Conservation (phyloP, 2,797 vertebrate species). For the Enteromius fasciolatus region DNA sequence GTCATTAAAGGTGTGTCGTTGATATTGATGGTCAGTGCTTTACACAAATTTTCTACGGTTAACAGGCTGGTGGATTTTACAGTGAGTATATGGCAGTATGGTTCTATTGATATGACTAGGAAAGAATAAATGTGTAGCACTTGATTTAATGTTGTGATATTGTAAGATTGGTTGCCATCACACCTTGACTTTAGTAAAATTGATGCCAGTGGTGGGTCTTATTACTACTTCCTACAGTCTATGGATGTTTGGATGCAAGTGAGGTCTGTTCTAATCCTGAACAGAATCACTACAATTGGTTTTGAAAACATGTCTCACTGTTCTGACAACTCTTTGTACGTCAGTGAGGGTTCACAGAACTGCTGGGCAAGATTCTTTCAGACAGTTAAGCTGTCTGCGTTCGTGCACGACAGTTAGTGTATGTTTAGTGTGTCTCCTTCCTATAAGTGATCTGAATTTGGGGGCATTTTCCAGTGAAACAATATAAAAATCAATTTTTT, state of each 20-base stretch:
- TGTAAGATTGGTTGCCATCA: background rate
- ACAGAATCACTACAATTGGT: conserved; percentile 32
- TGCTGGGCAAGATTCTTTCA: conserved; percentile 34
- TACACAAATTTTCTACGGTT: background rate
- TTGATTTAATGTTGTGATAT: background rate
- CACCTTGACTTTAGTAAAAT: background rate
- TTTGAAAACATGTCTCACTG: conserved; percentile 43
- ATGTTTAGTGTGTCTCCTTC: conserved; percentile 15
- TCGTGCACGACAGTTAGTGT: conserved; percentile 1
- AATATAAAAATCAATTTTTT: conserved; percentile 51
- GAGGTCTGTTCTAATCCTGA: conserved; percentile 15
- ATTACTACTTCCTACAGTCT: background rate
- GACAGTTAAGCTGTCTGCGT: conserved; percentile 26
- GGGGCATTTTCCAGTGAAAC: conserved; percentile 43
- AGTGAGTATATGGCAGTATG: background rate
- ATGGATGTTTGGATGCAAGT: conserved; percentile 9
- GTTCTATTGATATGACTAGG: background rate
- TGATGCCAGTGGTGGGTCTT: conserved; percentile 10
- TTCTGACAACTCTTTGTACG: conserved; percentile 28
- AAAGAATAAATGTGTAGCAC: background rate
- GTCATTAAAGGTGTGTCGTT: background rate
- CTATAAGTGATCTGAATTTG: conserved; percentile 38
- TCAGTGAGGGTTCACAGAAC: conserved; percentile 29
- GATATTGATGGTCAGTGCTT: background rate
- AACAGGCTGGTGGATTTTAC: background rate